A percentile compares a stretch with the other conserved stretches of the same genome.
Conservation (phyloP, 2,113 vertebrate genomes). For the Protobothrops mucrosquamatus region DNA sequence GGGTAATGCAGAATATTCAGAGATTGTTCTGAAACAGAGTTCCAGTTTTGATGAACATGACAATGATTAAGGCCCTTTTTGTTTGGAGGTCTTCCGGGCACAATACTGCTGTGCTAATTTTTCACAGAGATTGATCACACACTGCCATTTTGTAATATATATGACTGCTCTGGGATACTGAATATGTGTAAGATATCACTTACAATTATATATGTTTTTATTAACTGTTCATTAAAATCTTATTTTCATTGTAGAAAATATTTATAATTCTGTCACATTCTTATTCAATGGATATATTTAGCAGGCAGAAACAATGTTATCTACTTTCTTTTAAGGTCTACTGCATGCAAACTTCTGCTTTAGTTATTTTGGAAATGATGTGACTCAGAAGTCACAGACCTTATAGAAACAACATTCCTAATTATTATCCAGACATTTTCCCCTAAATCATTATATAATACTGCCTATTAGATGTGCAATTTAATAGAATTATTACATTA, state of each 20-base stretch:
- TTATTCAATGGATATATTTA: not conserved
- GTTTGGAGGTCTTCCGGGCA: not conserved
- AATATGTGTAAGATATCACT: not conserved
- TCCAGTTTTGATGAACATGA: not conserved
- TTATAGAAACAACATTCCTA: not conserved
- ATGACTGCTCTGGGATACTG: not conserved
- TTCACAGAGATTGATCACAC: not conserved
- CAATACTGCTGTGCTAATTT: not conserved
- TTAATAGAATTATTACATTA: not conserved
- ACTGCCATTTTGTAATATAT: not conserved
- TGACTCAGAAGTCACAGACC: not conserved
- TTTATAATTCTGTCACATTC: not conserved
- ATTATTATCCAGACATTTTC: not conserved
- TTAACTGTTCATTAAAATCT: not conserved
- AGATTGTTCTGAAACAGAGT: not conserved
- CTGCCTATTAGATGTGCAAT: conserved; percentile 25
- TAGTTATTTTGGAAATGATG: not conserved
- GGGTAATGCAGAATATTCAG: not conserved
- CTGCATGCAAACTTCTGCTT: not conserved
- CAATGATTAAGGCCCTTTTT: not conserved
- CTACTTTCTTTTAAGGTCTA: not conserved
- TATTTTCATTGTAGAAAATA: not conserved
- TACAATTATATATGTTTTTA: not conserved
- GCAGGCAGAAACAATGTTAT: not conserved
- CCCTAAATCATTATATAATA: conserved; percentile 50